phyloP scores from a whole-genome alignment of 2,888 invertebrate species.

The Deilephila porcellus region DNA sequence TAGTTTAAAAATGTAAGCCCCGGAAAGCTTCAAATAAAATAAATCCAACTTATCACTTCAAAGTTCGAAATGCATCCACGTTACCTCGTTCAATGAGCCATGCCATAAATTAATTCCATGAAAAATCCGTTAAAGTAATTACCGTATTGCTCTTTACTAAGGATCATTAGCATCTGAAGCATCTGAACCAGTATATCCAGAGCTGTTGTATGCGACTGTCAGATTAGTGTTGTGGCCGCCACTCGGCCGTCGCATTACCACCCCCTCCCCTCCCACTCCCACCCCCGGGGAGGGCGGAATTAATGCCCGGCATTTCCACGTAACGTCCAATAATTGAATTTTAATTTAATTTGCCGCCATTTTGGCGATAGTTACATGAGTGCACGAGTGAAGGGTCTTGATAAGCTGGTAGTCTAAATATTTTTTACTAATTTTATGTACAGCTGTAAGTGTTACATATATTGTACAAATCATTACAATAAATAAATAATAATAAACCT shows the following conservation, averaged over 20 bases:
- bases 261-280: background rate
- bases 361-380: constrained; percentile 9
- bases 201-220: background rate
- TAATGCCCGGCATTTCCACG: background rate
- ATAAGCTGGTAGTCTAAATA: background rate
- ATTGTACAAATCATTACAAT: too few relatives aligned
- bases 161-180: too few relatives aligned
- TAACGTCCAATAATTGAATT: constrained; percentile 19
- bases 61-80: too few relatives aligned
- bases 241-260: constrained; percentile 21
- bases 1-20: too few relatives aligned
- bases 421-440: background rate
- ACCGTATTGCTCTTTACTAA: too few relatives aligned
- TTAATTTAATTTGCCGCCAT: constrained; percentile 21
- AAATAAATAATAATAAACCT: too few relatives aligned
- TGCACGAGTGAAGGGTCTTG: background rate
- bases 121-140: too few relatives aligned
- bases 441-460: too few relatives aligned
- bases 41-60: too few relatives aligned
- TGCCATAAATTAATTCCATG: too few relatives aligned
- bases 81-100: too few relatives aligned
- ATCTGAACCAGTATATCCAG: background rate
- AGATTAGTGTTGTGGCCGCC: constrained; percentile 19
- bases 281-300: background rate
- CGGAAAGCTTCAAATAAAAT: too few relatives aligned